These are phyloP conservation scores for Chrysaora quinquecirrha DNA, from an alignment of 30 jellyfish, hydroid and myxozoan species.

Conservation along the genomic window DNA sequence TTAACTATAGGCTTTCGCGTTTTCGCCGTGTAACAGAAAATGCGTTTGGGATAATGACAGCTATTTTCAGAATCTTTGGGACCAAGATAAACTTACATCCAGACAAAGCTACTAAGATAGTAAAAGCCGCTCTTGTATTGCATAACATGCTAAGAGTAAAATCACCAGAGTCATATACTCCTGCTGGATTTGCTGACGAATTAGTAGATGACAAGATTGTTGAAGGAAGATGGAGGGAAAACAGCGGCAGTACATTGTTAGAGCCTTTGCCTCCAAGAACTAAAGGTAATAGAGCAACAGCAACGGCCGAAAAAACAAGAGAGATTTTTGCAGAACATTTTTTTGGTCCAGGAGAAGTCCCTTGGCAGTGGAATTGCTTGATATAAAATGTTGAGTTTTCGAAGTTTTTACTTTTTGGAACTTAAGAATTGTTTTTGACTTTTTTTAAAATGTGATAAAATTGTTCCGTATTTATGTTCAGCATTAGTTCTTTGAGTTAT, in stretches of 20 bases:
- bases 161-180: background rate
- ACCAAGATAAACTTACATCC: slow-evolving; percentile 11
- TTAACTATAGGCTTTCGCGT: slow-evolving; percentile 7
- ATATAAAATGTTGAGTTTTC: no score
- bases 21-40: slow-evolving; percentile 7
- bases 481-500: no score
- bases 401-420: no score
- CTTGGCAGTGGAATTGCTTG: slow-evolving; percentile 15
- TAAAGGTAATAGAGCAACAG: background rate
- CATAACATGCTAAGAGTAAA: slow-evolving; percentile 11
- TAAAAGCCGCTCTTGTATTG: slow-evolving; percentile 15
- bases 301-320: background rate
- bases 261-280: slow-evolving; percentile 7
- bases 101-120: no score
- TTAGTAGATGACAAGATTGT: background rate
- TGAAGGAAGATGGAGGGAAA: background rate
- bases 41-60: slow-evolving; percentile 1
- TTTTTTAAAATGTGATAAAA: no score
- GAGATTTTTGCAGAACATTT: background rate
- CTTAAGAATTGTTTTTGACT: no score
- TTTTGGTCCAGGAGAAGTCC: slow-evolving; percentile 3
- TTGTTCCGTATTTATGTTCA: no score
- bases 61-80: slow-evolving; percentile 10
- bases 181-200: background rate
- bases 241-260: background rate